Evolutionary conservation across 1,140 invertebrate genomes (phyloP), one percentile per base, ranked within the genome.

Genomic region (Drosophila nannoptera): DNA sequence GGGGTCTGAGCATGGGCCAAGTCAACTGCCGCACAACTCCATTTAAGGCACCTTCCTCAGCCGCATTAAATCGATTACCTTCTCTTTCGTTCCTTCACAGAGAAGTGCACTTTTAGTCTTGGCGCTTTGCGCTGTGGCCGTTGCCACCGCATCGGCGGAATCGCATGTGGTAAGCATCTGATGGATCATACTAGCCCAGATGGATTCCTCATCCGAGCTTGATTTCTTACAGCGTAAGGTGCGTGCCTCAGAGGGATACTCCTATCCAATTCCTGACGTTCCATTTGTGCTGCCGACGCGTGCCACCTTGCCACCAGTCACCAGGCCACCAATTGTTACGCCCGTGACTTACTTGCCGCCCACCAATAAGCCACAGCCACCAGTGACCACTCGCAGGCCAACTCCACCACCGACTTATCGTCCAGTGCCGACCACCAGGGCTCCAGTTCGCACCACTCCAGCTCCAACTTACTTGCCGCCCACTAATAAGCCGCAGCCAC

Each of bases 91-190:
- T 65, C 70, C 50, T 43, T 8, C 40, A 72, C 81, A 89, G 87
- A 88, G 84, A 88, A 87, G 81, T 82, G 84, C 87, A 78, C 68
- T 89, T 75, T 83, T 87, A 66, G 72, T 87, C 46, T 71, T 89
- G 54, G 74, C 87, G 81, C 78, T 89, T 61, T 89, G 87, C 87
- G 87, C 62, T 72, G 76, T 86, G 62, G 82, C 88, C 8, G 69
- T 77, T 43, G 80, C 87, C 73, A 78, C 80, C 60, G 77, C 77
- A 50, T 65, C 75, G 52, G 84, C 76, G 49, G 83, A 86, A 33
- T 75, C 53, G 38, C 81, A 87, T 78, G 84, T 74, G 87, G 87
- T 89, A 87, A 83, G 82, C 59, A 16, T 22, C 33, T 45, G 11
- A n/a, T n/a, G 4, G 2, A 9, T 9, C 5, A 4, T 11, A 14